Evolutionary conservation across 2,888 invertebrate genomes (phyloP).

Genomic region (Cremastinae sp.): DNA sequence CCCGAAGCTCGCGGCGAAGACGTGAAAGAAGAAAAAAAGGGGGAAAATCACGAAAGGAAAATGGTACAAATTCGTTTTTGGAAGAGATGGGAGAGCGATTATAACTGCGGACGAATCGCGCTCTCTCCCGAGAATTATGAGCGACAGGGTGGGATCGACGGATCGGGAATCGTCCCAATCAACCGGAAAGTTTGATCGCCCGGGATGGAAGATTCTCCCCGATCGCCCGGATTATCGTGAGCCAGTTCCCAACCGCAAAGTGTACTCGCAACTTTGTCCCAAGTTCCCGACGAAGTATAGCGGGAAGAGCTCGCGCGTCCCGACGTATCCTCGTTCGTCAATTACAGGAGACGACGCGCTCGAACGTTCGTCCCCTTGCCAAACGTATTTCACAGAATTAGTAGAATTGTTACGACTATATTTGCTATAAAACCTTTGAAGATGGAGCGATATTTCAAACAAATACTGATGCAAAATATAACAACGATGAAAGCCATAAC

Average conservation of each 20-base stretch:
- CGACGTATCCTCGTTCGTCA: too few species aligned
- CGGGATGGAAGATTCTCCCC: constrained; percentile 47
- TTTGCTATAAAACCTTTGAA: too few species aligned
- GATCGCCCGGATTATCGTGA: constrained; percentile 36
- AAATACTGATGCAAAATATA: too few species aligned
- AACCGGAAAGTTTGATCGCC: constrained; percentile 63
- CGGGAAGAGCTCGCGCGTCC: background rate
- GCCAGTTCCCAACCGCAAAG: constrained; percentile 37
- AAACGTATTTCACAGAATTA: background rate
- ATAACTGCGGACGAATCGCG: constrained; percentile 45
- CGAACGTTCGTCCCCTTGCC: constrained; percentile 1
- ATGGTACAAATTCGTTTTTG: constrained; percentile 42
- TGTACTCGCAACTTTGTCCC: constrained; percentile 54
- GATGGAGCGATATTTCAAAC: too few species aligned
- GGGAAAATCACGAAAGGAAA: too few species aligned
- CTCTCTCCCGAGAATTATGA: constrained; percentile 35
- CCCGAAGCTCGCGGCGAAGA: too few species aligned
- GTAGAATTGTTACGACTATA: too few species aligned
- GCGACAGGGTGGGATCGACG: constrained; percentile 31
- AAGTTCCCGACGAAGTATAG: constrained; percentile 43
- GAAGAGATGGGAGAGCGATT: constrained; percentile 23
- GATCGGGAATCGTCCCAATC: constrained; percentile 62
- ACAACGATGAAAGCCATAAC: too few species aligned
- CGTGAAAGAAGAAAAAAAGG: too few species aligned
- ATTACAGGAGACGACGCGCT: constrained; percentile 10